Base-by-base conservation (phyloP, 2,888 invertebrate species). In the Oscheius sp. region DNA sequence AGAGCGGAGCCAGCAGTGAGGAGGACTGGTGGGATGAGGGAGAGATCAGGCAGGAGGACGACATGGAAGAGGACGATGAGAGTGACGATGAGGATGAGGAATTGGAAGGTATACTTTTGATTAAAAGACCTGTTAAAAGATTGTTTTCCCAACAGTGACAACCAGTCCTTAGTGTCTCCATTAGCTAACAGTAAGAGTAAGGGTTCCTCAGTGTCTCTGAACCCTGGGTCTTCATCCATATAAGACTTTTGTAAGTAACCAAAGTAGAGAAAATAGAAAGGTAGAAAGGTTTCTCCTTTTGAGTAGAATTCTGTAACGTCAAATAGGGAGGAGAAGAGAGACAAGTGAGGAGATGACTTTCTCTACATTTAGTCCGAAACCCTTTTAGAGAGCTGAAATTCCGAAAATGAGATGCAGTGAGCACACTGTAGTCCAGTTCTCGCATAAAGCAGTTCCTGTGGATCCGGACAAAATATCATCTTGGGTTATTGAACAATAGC, bases 21-120 rank as follows among this genome's bases (percentile, higher is more conserved):
- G 73, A 73, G n/a, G 73, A 73, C 29, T 73, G 73, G 73, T 73
- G 73, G 73, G 73, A 73, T 63, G 73, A 73, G 4, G 63, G 63
- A 13, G 63, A 63, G 13, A 73, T 58, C 32, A 42, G 42, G 13
- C 55, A 58, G 35, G 73, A 42, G 13, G 32, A 35, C 13, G 65
- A 63, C 13, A 63, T 33, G 7, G 73, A 73, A 4, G 73, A 73
- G 10, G 73, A 73, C 10, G 66, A 66, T 13, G 66, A 66, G 5
- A 50, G 50, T 32, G 73, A 73, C 35, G 72, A 62, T 59, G 65
- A 50, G 10, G 68, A 68, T n/a, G 73, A 68, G 29, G 71, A 72
- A 55, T 42, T 68, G n/a, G 73, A 73, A 35, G 73, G 68, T 68
- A 42, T 9, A 57, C 35, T 7, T 35, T 33, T 42, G 42, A 5